Conservation (phyloP, 1,140 invertebrate species). For the Maniola jurtina region DNA sequence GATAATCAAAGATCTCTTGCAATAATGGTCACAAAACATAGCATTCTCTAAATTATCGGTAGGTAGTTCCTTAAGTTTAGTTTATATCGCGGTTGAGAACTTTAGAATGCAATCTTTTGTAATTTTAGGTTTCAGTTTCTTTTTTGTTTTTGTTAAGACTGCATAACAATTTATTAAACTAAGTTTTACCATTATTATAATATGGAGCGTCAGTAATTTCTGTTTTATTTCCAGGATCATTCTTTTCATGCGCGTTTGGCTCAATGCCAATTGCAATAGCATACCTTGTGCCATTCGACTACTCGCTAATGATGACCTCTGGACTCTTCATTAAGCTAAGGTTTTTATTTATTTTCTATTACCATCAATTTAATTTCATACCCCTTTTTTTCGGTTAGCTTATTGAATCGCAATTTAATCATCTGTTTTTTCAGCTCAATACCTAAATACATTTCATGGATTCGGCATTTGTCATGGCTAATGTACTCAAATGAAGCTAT, state of each 20-base stretch:
- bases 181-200: no score
- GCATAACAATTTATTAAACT: no score
- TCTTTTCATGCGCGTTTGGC: constrained; percentile 91
- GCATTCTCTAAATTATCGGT: no score
- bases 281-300: constrained; percentile 92
- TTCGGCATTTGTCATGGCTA: constrained; percentile 95
- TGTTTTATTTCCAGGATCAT: constrained; percentile 82
- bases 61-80: no score
- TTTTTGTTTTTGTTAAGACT: no score
- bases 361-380: neutral
- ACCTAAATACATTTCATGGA: constrained; percentile 89
- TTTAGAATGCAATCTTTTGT: no score
- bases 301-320: constrained; percentile 92
- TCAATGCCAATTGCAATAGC: constrained; percentile 89
- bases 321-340: constrained; percentile 90
- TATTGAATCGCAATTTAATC: no score
- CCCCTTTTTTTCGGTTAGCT: constrained; percentile 6
- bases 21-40: no score
- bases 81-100: no score
- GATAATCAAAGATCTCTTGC: no score
- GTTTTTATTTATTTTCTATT: constrained; percentile 69
- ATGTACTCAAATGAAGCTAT: constrained; percentile 95
- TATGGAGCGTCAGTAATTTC: neutral
- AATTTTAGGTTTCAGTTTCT: no score
- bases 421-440: constrained; percentile 81